A percentile compares a stretch with the other conserved stretches of the same genome.
Evolutionary conservation across 2,888 invertebrate species (phyloP).

Genomic region (Neoitamus cyanurus): DNA sequence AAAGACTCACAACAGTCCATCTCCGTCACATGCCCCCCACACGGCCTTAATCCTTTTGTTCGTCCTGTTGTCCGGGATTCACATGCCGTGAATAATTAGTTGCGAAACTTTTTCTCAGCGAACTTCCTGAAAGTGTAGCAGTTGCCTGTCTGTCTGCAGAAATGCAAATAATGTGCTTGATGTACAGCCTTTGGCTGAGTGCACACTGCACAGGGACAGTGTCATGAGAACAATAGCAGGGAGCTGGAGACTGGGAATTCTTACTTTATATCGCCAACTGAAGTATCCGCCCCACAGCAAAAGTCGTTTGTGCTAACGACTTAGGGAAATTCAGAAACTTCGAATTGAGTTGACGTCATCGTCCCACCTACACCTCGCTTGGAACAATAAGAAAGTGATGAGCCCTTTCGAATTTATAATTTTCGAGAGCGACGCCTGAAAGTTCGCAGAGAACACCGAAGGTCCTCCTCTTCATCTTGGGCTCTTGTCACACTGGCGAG

Average conservation of each 20-base stretch:
- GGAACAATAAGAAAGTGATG: not conserved
- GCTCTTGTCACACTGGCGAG: not conserved
- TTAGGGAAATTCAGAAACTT: not conserved
- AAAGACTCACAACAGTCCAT: not conserved
- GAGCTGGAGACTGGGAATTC: not conserved
- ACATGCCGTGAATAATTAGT: conserved; percentile 6
- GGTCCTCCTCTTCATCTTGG: not conserved
- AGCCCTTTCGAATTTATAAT: conserved; percentile 1
- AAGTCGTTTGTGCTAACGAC: not conserved
- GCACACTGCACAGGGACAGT: not conserved
- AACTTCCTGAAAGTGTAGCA: not conserved
- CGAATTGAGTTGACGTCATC: not conserved
- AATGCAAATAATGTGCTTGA: not conserved
- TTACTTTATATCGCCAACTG: not conserved
- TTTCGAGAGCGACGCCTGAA: not conserved
- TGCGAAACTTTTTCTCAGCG: conserved; percentile 1
- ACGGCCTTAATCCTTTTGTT: not conserved
- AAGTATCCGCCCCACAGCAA: not conserved
- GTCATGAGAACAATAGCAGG: not conserved
- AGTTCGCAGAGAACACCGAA: not conserved
- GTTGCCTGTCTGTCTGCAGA: not conserved
- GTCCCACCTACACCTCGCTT: not conserved
- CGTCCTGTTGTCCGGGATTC: not conserved
- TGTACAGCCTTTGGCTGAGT: not conserved
- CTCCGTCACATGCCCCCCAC: not conserved